Conservation (phyloP, 30 jellyfish, hydroid and myxozoan species). For the Hydra vulgaris region DNA sequence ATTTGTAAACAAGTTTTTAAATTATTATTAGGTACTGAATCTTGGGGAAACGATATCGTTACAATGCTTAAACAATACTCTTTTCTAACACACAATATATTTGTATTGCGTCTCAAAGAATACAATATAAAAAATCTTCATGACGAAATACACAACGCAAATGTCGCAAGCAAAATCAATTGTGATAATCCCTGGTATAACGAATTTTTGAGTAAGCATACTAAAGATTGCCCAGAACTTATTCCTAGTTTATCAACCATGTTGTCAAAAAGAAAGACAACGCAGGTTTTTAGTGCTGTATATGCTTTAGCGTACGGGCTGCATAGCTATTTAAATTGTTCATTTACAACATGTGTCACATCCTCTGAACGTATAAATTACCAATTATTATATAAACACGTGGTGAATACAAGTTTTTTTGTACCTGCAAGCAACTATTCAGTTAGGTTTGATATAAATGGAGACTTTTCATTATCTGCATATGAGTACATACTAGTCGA, state of each 20-base stretch:
- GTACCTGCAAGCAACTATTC: conserved; percentile 29
- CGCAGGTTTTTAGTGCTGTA: conserved; percentile 74
- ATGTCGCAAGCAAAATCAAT: neutral
- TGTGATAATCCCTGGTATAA: conserved; percentile 18
- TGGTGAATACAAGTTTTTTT: conserved; percentile 11
- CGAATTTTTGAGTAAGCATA: neutral
- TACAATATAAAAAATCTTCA: no score
- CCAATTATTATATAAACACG: conserved; percentile 15
- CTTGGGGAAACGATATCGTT: no score
- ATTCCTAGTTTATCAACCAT: no score
- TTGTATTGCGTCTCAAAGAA: no score
- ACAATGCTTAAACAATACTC: no score
- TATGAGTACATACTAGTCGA: neutral
- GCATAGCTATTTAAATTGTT: conserved; percentile 20
- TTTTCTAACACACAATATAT: no score
- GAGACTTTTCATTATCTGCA: conserved; percentile 13
- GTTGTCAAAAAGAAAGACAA: conserved; percentile 15
- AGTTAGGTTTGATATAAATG: conserved; percentile 32
- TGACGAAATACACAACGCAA: no score
- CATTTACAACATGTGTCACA: neutral
- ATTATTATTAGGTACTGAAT: no score
- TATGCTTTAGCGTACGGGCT: conserved; percentile 56
- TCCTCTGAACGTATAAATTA: neutral
- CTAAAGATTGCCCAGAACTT: no score
- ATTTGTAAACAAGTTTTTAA: no score